phyloP scores from a whole-genome alignment of 2,797 vertebrate species.

The Manis crassicaudata region DNA sequence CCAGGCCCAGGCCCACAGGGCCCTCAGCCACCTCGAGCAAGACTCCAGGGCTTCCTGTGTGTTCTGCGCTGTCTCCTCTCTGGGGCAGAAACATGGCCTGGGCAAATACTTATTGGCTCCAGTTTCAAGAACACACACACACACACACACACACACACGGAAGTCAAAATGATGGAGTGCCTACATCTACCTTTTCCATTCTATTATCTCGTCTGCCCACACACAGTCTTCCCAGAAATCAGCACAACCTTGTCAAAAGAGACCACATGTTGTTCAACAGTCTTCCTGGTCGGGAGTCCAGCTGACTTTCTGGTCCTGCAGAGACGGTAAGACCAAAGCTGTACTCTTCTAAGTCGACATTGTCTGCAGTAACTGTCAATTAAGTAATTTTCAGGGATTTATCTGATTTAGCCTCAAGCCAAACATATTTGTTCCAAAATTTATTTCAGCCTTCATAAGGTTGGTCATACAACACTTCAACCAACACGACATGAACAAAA shows the following conservation, averaged over 20 bases:
- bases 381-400: background rate
- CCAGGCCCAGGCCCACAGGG: accelerated
- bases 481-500: accelerated
- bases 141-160: no score
- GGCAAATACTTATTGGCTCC: accelerated
- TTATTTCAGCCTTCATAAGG: background rate
- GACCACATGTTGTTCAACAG: accelerated
- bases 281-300: background rate
- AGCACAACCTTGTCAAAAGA: accelerated
- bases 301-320: background rate
- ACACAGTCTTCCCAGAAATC: accelerated
- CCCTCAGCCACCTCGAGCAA: accelerated
- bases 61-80: accelerated
- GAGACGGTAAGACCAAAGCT: background rate
- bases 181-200: accelerated
- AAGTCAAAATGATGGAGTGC: accelerated
- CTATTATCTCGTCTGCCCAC: background rate
- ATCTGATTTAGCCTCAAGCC: background rate
- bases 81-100: accelerated
- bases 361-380: background rate
- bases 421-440: background rate
- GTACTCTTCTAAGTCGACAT: accelerated
- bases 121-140: accelerated
- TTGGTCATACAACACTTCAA: background rate
- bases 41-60: no score